These are phyloP conservation scores for Drosophila acutilabella DNA, from an alignment of 2,888 invertebrate species.

Conservation along the genomic window DNA sequence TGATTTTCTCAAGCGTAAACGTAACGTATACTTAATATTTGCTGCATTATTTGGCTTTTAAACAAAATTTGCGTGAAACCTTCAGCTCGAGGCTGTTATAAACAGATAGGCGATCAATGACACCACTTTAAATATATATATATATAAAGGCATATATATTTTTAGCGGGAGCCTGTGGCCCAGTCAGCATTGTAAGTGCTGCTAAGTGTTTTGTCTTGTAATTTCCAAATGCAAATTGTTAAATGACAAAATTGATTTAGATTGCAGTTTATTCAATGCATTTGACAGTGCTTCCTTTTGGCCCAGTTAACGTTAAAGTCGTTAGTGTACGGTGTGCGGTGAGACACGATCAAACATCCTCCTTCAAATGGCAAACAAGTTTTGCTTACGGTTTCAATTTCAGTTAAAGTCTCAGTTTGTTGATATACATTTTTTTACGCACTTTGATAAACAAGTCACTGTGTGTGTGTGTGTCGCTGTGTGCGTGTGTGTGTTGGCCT, in stretches of 20 bases:
- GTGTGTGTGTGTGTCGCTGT: conserved; percentile 32
- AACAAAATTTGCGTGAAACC: conserved; percentile 19
- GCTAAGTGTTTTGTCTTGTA: conserved; percentile 77
- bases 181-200: conserved; percentile 57
- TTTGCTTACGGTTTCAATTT: conserved; percentile 4
- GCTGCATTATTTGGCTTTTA: not conserved
- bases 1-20: not conserved
- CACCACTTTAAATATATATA: not conserved
- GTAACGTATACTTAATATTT: conserved; percentile 3
- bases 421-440: conserved; percentile 27
- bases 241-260: conserved; percentile 72
- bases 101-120: conserved; percentile 45
- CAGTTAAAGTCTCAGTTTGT: conserved; percentile 9
- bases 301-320: conserved; percentile 35
- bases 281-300: conserved; percentile 70
- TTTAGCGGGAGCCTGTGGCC: conserved; percentile 51
- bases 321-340: conserved; percentile 12
- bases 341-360: conserved; percentile 32
- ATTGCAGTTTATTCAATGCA: conserved; percentile 66
- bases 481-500: conserved; percentile 66
- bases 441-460: conserved; percentile 36
- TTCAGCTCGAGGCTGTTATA: conserved; percentile 24
- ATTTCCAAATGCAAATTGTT: conserved; percentile 73
- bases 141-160: conserved; percentile 6
- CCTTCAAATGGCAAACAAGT: conserved; percentile 57